A percentile compares a stretch with the other conserved stretches of the same genome.
Evolutionary conservation across 2,113 vertebrate genomes (phyloP).

Genomic region (Climacteris rufus): DNA sequence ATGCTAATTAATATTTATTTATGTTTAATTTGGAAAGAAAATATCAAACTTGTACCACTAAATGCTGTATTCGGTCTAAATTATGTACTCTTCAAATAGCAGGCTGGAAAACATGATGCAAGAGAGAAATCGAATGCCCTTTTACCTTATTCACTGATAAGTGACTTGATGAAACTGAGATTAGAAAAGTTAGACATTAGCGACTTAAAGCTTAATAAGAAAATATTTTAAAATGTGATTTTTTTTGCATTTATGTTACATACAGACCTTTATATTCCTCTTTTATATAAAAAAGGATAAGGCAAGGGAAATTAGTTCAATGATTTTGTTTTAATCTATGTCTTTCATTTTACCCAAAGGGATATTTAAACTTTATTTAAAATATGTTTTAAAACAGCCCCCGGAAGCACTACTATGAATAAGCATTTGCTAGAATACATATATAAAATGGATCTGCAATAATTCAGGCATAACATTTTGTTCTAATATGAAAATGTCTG

Average conservation of each 20-base stretch:
- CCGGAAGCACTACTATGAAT: background rate
- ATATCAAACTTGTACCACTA: background rate
- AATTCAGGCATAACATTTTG: background rate
- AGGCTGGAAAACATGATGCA: background rate
- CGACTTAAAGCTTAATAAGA: background rate
- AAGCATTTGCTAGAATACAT: background rate
- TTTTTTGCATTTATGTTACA: background rate
- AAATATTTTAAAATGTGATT: background rate
- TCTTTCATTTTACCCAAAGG: constrained; percentile 13
- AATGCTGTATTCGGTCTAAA: background rate
- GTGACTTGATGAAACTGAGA: background rate
- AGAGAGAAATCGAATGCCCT: background rate
- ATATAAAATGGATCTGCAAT: background rate
- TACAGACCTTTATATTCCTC: background rate
- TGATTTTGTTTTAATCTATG: constrained; percentile 21
- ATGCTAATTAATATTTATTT: background rate
- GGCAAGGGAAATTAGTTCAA: constrained; percentile 16
- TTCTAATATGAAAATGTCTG: background rate
- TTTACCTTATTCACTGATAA: background rate
- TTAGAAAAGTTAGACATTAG: background rate
- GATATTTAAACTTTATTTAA: constrained; percentile 47
- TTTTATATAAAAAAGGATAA: background rate
- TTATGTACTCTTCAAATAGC: background rate
- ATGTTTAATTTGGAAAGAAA: background rate
- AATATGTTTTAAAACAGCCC: background rate